Evolutionary conservation across 2,797 vertebrate species (phyloP).

Genomic region (Gymnoscopelus braueri): DNA sequence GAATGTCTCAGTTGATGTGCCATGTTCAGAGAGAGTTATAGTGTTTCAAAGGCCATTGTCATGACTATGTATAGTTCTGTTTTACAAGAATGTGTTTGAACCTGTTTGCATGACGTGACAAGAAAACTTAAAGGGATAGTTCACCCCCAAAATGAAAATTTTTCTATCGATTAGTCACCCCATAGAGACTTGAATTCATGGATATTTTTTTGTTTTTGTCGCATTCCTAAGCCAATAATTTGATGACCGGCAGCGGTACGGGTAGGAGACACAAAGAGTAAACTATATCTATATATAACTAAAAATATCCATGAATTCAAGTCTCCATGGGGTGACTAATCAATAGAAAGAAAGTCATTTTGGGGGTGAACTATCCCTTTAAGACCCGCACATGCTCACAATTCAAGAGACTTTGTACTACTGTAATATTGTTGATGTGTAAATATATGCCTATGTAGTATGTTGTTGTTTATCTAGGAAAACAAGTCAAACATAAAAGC

Average conservation of each 20-base stretch:
- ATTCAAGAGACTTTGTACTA: constrained; percentile 68
- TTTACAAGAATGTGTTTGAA: constrained; percentile 57
- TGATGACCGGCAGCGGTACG: no score
- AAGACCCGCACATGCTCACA: constrained; percentile 74
- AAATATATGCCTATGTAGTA: constrained; percentile 87
- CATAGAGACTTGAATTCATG: no score
- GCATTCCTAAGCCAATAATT: no score
- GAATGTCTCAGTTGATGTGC: constrained; percentile 41
- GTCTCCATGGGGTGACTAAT: no score
- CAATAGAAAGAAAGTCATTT: no score
- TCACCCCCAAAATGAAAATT: no score
- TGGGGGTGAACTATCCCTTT: no score
- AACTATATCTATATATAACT: no score
- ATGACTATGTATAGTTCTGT: constrained; percentile 56
- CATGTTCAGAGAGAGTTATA: constrained; percentile 41
- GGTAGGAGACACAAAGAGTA: no score
- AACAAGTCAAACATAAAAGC: constrained; percentile 62
- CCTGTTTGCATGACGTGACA: constrained; percentile 87
- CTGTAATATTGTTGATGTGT: constrained; percentile 85
- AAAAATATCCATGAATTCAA: no score
- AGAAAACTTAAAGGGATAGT: constrained; percentile 62
- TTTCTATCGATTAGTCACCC: no score
- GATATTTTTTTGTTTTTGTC: no score
- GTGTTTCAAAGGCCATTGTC: constrained; percentile 50
- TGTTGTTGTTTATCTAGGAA: constrained; percentile 92